Evolutionary conservation across 2,888 invertebrate species (phyloP).

Genomic region (Synanthedon tipuliformis): DNA sequence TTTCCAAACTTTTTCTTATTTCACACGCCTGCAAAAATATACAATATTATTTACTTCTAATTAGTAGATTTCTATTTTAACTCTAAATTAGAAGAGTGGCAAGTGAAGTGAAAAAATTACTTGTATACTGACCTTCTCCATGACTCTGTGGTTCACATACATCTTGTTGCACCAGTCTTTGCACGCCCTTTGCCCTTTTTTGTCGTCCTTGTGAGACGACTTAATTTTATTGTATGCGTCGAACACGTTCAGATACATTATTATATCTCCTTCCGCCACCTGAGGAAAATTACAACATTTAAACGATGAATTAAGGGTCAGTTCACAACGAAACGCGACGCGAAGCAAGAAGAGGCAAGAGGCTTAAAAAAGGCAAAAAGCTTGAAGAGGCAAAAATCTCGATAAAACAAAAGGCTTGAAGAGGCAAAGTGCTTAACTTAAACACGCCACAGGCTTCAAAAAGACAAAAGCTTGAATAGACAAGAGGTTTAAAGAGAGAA

Average conservation of each 20-base stretch:
- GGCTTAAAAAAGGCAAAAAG: no score
- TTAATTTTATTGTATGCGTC: conserved; percentile 68
- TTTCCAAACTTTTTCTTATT: conserved; percentile 47
- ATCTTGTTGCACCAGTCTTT: conserved; percentile 84
- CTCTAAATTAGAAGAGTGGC: no score
- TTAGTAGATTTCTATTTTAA: no score
- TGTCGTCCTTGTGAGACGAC: conserved; percentile 23
- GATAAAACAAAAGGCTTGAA: no score
- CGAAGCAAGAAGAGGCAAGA: no score
- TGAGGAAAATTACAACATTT: conserved; percentile 14
- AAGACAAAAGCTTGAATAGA: no score
- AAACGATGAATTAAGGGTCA: not conserved
- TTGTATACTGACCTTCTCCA: conserved; percentile 89
- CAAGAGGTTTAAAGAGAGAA: no score
- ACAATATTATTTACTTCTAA: no score
- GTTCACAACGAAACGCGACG: not conserved
- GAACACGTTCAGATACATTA: conserved; percentile 89
- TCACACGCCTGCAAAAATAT: conserved; percentile 39
- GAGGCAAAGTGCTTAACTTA: no score
- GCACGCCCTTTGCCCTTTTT: conserved; percentile 49
- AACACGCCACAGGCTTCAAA: no score
- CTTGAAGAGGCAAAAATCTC: no score
- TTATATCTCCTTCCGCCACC: conserved; percentile 91
- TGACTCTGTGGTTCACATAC: conserved; percentile 87
- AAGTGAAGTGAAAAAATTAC: no score